Base-by-base conservation (phyloP, 2,888 invertebrate genomes). In the Teleiodes luculella region DNA sequence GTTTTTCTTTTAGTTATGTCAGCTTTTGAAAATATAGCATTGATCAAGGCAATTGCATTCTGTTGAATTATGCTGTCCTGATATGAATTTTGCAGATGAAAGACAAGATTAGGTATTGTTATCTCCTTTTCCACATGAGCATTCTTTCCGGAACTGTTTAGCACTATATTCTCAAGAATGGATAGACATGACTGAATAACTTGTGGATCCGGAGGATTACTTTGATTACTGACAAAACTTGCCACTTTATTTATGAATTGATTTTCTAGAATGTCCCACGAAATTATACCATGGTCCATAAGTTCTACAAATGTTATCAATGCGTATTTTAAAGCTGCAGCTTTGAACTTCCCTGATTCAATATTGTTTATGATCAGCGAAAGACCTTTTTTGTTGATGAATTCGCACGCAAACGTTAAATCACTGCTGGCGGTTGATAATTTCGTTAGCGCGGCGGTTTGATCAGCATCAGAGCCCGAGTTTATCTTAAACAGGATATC, bases 251-350 rank as follows among this genome's bases (percentile, higher is more conserved):
- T 94, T 51, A 98, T 97, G 74, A 98, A 98, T 39, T 94, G 94
- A 24, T 93, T 93, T 75, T 97, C 96, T 3, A 98, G 85, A 59
- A 97, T 94, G 76, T 97, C 97, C 98, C 98, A 98, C 0, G 96
- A 96, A 30, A 97, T 95, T 52, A 96, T 95, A 6, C 96, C 96
- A 79, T 98, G 98, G 68, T 98, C 98, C 98, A 98, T 98, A 18
- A 98, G 86, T 72, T 97, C 97, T 0, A 97, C 96, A 87, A 98
- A 98, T 0, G 97, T 96, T 52, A 94, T 91, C 20, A 98, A 86
- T 31, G 95, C 95, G 72, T 92, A 94, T 46, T 95, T 96, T 13
- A 97, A 86, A 31, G 94, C 92, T 55, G 91, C 91, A 11, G 92
- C 92, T 76, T 95, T 93, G 65, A 93, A 93, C 72, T 93, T 94